A percentile compares a stretch with the other conserved stretches of the same genome.
phyloP scores from a whole-genome alignment of 2,113 vertebrate species.

The Zeus faber region DNA sequence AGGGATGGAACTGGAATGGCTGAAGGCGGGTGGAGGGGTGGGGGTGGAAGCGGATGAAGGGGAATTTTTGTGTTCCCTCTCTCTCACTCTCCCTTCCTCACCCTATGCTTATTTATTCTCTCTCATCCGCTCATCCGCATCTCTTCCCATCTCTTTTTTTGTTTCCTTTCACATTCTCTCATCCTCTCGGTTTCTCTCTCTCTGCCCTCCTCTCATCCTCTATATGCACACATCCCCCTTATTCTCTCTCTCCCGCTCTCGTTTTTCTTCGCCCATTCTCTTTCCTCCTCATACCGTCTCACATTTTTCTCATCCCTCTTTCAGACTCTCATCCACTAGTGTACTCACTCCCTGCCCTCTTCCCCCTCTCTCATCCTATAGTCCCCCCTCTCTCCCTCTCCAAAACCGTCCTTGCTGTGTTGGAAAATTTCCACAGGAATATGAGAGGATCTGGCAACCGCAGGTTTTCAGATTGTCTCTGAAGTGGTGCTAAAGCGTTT shows the following conservation, averaged over 20 bases:
- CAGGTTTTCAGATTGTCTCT: constrained; percentile 24
- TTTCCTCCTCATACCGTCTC: not conserved
- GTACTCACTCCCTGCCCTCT: too few relatives aligned
- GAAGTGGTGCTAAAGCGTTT: constrained; percentile 45
- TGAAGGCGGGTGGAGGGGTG: too few relatives aligned
- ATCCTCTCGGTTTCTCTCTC: not conserved
- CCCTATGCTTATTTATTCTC: not conserved
- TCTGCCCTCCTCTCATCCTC: too few relatives aligned
- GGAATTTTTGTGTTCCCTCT: constrained; percentile 2
- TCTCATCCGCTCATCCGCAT: not conserved
- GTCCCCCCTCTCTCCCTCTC: too few relatives aligned
- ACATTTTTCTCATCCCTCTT: too few relatives aligned
- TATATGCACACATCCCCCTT: too few relatives aligned
- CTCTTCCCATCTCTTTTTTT: not conserved
- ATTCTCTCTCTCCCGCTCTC: not conserved
- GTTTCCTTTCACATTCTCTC: not conserved
- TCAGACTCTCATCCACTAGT: too few relatives aligned
- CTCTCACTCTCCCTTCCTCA: too few relatives aligned
- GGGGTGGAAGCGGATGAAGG: too few relatives aligned
- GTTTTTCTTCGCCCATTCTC: not conserved
- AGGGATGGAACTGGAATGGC: constrained; percentile 1
- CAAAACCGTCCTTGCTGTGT: constrained; percentile 12
- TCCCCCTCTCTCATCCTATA: too few relatives aligned
- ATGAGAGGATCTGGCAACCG: constrained; percentile 37
- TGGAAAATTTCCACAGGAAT: constrained; percentile 30